Base-by-base conservation (phyloP, 2,888 invertebrate species). In the Helleia helle region DNA sequence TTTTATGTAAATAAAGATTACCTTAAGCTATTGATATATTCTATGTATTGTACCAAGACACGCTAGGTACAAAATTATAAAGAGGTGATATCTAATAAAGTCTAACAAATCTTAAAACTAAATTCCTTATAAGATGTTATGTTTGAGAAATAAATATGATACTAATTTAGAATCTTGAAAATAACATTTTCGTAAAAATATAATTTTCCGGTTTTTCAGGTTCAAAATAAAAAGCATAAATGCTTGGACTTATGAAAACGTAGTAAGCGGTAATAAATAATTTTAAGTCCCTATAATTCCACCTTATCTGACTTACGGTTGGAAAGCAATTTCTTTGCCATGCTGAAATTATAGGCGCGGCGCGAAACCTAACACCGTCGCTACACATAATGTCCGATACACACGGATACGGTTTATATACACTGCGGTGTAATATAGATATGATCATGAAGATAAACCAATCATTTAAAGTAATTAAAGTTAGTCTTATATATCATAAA, bases 311-410 rank as follows among this genome's bases (percentile, higher is more conserved):
- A 49, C 52, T 44, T 42, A 48, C 45, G 38, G 57, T 47, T 56
- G 52, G 55, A 57, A 60, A 48, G 70, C 58, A 63, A 70, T 69
- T 71, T 70, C 70, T 71, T 70, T 65, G 54, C 60, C 49, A 47
- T 52, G 47, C 61, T 56, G 50, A 64, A 71, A 66, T 70, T 71
- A 70, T 62, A 61, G 59, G 55, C 62, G 52, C 48, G 42, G 56
- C 50, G 60, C 50, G 63, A 58, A 67, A 68, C 63, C 46, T 56
- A 57, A 68, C 61, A 62, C 65, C 55, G 38, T 31, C 39, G 42
- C 31, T 34, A 39, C 46, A 46, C 45, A 43, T 54, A 51, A 54
- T 52, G 52, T 49, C 40, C 42, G 30, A 38, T 51, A 41, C 48
- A 53, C 51, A 55, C 54, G 51, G 44, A 22, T 34, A 51, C 46